Evolutionary conservation across 92 coral and sea anemone species (phyloP).

Genomic region (Porites rus): DNA sequence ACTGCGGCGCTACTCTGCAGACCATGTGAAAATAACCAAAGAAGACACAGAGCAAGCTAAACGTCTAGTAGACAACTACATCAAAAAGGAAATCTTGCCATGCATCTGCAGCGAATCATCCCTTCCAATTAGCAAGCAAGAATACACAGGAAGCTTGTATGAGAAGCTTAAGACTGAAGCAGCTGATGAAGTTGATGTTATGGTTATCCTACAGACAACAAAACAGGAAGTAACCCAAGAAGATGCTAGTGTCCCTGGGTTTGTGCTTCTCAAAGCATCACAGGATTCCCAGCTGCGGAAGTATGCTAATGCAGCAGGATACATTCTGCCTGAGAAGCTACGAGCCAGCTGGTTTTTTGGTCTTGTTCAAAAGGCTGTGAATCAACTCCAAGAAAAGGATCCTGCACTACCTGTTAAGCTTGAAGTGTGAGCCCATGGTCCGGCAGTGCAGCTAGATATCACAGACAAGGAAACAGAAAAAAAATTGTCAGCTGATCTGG

Average conservation of each 20-base stretch:
- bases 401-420: slow-evolving; percentile 37
- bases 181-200: slow-evolving; percentile 90
- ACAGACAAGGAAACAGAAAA: slow-evolving; percentile 46
- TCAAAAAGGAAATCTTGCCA: slow-evolving; percentile 47
- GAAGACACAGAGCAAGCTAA: slow-evolving; percentile 68
- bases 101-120: slow-evolving; percentile 49
- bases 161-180: slow-evolving; percentile 86
- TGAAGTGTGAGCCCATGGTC: slow-evolving; percentile 73
- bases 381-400: slow-evolving; percentile 29
- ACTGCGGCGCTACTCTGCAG: slow-evolving; percentile 67
- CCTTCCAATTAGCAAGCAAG: slow-evolving; percentile 61
- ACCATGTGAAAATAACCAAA: slow-evolving; percentile 69
- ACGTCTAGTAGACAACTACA: slow-evolving; percentile 54
- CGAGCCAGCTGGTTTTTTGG: slow-evolving; percentile 72
- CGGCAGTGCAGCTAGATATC: slow-evolving; percentile 86
- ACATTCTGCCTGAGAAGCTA: slow-evolving; percentile 62
- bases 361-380: slow-evolving; percentile 60
- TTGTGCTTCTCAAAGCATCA: slow-evolving; percentile 62
- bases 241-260: slow-evolving; percentile 61
- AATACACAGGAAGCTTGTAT: slow-evolving; percentile 84
- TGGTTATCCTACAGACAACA: slow-evolving; percentile 67
- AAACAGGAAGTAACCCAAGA: slow-evolving; percentile 54
- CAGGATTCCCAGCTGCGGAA: slow-evolving; percentile 46
- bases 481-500: slow-evolving; percentile 75
- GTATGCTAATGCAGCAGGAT: slow-evolving; percentile 53